Evolutionary conservation across 2,113 vertebrate genomes (phyloP), one percentile per base, ranked within the genome.

Genomic region (Paradoxurus hermaphroditus): DNA sequence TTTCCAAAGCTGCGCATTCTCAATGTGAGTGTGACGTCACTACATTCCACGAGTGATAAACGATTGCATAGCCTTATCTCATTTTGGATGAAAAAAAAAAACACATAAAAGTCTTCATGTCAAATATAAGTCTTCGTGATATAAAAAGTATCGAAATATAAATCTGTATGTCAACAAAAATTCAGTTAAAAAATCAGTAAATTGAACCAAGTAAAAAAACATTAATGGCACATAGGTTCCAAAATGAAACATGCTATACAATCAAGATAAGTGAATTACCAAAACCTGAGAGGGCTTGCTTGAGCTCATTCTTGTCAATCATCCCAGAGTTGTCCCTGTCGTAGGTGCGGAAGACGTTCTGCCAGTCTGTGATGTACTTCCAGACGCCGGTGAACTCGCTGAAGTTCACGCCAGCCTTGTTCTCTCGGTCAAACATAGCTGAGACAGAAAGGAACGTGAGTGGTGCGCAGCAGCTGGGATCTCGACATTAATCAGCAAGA

Each of bases 361-460:
- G 99, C 99, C 99, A 99, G 97, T 99, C 99, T 1, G 99, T 99
- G 98, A 99, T 99, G 97, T 99, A 99, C 96, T 99, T 99, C 99
- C 99, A 99, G 72, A 99, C 99, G 7, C 99, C 99, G 0, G 99
- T 99, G 82, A 99, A 99, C 98, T 99, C 99, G 19, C 99, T 99
- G 98, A 99, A 99, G 98, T 99, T 99, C 97, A 99, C 99, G 0
- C 99, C 99, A 0, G 99, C 99, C 99, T 99, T 99, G 98, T 99
- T 99, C 96, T 99, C 99, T 94, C 99, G 98, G 98, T 99, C 99
- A 90, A 99, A 99, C 99, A 99, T 99, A 56, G 99, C 99, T 99
- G 98, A 96, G 98, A 93, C 25, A 84, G 79, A 97, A 95, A 96
- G 51, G 65, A 87, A 44, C 1, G 1, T 62, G 31, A 72, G 79